phyloP scores from a whole-genome alignment of 35 echinoderm and acorn worm genomes.

The Ophioderma brevispina region DNA sequence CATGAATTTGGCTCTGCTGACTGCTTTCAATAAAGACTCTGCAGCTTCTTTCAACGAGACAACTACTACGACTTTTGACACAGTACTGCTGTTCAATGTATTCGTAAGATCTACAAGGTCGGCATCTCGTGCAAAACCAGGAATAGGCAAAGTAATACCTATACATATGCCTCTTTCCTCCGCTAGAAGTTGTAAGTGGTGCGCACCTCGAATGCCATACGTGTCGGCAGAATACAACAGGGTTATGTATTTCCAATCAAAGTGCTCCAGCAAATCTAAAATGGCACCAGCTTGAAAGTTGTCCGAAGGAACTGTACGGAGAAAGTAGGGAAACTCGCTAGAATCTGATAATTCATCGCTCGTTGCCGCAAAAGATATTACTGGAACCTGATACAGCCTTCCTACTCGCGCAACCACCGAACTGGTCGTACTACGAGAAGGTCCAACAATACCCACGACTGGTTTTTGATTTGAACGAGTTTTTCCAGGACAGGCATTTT shows the following conservation, averaged over 20 bases:
- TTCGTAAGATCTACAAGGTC: conserved; percentile 5
- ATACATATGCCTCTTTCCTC: conserved; percentile 38
- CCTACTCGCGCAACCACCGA: conserved; percentile 59
- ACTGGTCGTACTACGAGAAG: conserved; percentile 53
- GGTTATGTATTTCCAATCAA: conserved; percentile 51
- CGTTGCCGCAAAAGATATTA: conserved; percentile 55
- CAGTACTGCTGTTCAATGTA: neutral
- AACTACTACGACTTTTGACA: neutral
- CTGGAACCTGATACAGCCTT: conserved; percentile 35
- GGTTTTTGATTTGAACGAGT: neutral
- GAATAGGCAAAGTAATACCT: neutral
- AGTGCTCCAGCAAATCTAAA: conserved; percentile 41
- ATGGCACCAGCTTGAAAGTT: conserved; percentile 58
- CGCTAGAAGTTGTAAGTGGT: neutral
- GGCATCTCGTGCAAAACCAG: neutral
- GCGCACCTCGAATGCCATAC: conserved; percentile 46
- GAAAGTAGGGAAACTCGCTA: conserved; percentile 53
- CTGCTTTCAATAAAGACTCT: neutral
- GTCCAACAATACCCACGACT: conserved; percentile 56
- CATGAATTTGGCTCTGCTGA: neutral
- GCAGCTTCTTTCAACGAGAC: neutral
- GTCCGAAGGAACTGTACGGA: conserved; percentile 68
- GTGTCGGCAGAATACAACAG: conserved; percentile 60
- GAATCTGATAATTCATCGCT: conserved; percentile 61
- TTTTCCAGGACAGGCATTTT: neutral